A percentile compares a stretch with the other conserved stretches of the same genome.
Conservation (phyloP, 2,888 invertebrate genomes). For the Acronicta psi region DNA sequence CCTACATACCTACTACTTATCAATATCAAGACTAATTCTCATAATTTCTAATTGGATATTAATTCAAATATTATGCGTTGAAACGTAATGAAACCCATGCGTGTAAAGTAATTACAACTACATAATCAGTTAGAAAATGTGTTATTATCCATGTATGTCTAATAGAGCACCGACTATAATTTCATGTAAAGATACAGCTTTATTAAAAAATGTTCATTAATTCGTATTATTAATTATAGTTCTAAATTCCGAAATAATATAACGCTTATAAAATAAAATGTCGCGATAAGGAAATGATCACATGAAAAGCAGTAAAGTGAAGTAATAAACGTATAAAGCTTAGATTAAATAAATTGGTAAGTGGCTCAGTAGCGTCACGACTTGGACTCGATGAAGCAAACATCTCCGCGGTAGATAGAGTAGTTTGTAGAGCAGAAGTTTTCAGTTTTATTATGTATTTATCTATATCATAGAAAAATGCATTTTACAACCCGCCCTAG, state of each 20-base stretch:
- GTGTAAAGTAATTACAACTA: constrained; percentile 31
- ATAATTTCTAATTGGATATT: neutral
- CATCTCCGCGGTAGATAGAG: too few relatives aligned
- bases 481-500: too few relatives aligned
- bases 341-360: constrained; percentile 37
- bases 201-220: constrained; percentile 10
- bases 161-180: constrained; percentile 9
- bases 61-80: neutral
- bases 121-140: constrained; percentile 42
- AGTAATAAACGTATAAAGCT: constrained; percentile 20
- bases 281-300: constrained; percentile 30
- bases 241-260: constrained; percentile 6
- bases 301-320: constrained; percentile 25
- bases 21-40: too few relatives aligned
- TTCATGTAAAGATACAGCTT: constrained; percentile 8
- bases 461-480: too few relatives aligned
- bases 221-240: too few relatives aligned
- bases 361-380: constrained; percentile 16
- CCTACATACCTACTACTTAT: too few relatives aligned
- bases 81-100: constrained; percentile 29
- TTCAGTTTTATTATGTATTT: too few relatives aligned
- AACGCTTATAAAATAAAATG: constrained; percentile 24
- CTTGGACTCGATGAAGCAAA: constrained; percentile 30
- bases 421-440: neutral
- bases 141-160: constrained; percentile 24